Conservation (phyloP, 2,888 invertebrate species). For the Amphimallon solstitiale region DNA sequence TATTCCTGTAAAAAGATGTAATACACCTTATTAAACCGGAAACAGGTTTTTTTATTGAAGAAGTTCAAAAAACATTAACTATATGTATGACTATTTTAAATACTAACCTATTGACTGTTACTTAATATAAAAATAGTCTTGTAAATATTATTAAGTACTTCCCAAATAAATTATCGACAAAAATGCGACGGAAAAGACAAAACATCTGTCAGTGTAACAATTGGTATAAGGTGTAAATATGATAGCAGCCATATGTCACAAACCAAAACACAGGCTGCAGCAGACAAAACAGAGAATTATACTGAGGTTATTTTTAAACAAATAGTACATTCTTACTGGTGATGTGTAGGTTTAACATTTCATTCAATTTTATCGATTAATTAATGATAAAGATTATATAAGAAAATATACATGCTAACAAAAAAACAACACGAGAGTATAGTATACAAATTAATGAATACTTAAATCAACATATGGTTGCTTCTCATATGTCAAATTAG, state of each 20-base stretch:
- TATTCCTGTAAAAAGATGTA: too few relatives aligned
- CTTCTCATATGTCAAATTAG: conserved; percentile 22
- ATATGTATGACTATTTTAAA: too few relatives aligned
- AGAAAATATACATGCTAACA: neutral
- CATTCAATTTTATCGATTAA: conserved; percentile 22
- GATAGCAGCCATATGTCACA: neutral
- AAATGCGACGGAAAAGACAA: neutral
- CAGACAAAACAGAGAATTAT: conserved; percentile 17
- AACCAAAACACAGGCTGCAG: conserved; percentile 5
- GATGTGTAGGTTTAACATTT: conserved; percentile 8
- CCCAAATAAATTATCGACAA: too few relatives aligned
- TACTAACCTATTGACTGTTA: too few relatives aligned
- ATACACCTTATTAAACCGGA: too few relatives aligned
- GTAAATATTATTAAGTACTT: too few relatives aligned
- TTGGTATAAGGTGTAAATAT: conserved; percentile 3
- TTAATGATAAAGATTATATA: conserved; percentile 9
- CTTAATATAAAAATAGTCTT: too few relatives aligned
- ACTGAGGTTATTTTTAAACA: conserved; percentile 15
- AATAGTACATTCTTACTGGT: conserved; percentile 15
- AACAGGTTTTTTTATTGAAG: too few relatives aligned
- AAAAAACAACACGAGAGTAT: conserved; percentile 12
- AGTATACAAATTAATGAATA: conserved; percentile 1
- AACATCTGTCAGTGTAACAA: neutral
- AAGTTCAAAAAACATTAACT: too few relatives aligned
- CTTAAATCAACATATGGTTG: conserved; percentile 26